These are phyloP conservation scores for Myathropa florea DNA, from an alignment of 2,888 invertebrate genomes.

Conservation along the genomic window DNA sequence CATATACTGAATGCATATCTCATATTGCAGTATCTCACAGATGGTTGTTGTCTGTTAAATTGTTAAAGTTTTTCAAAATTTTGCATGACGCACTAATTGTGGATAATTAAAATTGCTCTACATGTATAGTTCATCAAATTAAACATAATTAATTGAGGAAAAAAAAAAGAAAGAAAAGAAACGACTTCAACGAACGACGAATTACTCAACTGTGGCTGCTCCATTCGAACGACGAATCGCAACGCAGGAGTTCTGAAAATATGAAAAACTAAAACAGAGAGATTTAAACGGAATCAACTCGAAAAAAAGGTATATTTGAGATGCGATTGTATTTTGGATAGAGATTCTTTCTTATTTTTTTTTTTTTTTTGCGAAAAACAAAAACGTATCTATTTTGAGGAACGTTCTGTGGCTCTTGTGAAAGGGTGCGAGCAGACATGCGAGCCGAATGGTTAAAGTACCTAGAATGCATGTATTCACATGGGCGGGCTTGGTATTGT, in stretches of 20 bases:
- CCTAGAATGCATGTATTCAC: neutral
- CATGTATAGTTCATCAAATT: conserved; percentile 19
- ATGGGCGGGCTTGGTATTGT: neutral
- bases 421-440: neutral
- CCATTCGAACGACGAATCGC: conserved; percentile 46
- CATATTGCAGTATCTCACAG: conserved; percentile 43
- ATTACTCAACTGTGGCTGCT: conserved; percentile 59
- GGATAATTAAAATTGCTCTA: conserved; percentile 35
- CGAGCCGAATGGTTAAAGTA: neutral
- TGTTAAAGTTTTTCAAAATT: conserved; percentile 7
- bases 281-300: conserved; percentile 57
- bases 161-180: conserved; percentile 19
- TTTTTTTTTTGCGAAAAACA: neutral
- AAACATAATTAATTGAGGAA: conserved; percentile 10
- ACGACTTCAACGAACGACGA: conserved; percentile 65
- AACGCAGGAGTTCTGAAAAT: conserved; percentile 62
- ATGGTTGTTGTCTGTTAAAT: conserved; percentile 22
- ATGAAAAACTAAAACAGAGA: conserved; percentile 35
- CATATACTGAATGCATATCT: conserved; percentile 33
- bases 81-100: conserved; percentile 45
- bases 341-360: neutral
- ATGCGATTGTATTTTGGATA: neutral
- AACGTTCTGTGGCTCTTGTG: neutral
- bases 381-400: conserved; percentile 30
- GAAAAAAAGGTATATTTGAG: conserved; percentile 44